Base-by-base conservation (phyloP, 2,113 vertebrate species). In the Amia ocellicauda region DNA sequence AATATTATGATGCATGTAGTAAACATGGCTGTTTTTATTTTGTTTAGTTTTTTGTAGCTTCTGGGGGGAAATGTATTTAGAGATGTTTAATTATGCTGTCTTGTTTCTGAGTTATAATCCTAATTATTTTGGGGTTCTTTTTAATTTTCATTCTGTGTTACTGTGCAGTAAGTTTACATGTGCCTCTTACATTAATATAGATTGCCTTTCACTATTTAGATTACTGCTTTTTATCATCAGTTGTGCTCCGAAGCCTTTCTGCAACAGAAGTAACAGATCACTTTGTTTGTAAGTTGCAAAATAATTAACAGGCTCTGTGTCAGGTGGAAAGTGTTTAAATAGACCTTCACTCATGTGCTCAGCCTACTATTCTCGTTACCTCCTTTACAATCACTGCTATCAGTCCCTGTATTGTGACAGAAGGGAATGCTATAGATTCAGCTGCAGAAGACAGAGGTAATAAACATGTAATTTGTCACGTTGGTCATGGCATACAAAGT, bases 91-190 rank as follows among this genome's bases (percentile, higher is more conserved):
- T 51, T 51, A 51, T 22, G 49, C 49, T 51, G 7, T 51, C 49
- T 51, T 51, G 49, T 17, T 51, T 51, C 20, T 51, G 49, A 51
- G 49, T 51, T 51, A 51, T 51, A 51, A 51, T 51, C 49, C 49
- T 22, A 51, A 51, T 51, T 51, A 51, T 51, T 51, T 51, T 51
- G 49, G 49, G 8, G 16, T 51, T 51, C 49, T 51, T 51, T 51
- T 51, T 2, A 17, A 51, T 22, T 51, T 22, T 51, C 8, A 51
- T 2, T 22, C 16, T 22, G 2, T 51, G 16, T 22, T 17, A 22
- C 49, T 2, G 7, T n/a, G 22, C 22, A 54, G 20, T 23, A 8
- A 3, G 24, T 13, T 23, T 54, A 14, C 51, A 54, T 27, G 3
- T 50, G 8, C 1, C 14, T 22, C 20, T 54, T 22, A 10, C 20